Evolutionary conservation across 92 coral and sea anemone genomes (phyloP).

Genomic region (Epizoanthus rinbou): DNA sequence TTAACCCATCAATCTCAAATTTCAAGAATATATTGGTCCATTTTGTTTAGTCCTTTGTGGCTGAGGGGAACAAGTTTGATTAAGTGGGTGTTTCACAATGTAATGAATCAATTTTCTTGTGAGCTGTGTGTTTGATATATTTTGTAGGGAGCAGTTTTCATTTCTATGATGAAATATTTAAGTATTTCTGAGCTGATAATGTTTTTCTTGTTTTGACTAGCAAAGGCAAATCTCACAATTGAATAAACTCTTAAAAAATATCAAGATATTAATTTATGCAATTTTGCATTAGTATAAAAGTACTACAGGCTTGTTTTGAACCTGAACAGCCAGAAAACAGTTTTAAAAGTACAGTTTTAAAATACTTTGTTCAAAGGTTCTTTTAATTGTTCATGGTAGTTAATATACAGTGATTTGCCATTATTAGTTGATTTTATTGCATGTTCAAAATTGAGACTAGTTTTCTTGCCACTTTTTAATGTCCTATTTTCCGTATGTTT

Average conservation of each 20-base stretch:
- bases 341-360: no score
- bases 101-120: not conserved
- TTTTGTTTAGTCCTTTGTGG: slow-evolving; percentile 43
- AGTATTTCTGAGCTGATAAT: not conserved
- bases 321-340: no score
- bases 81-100: not conserved
- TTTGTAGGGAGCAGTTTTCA: not conserved
- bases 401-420: no score
- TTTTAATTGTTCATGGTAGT: no score
- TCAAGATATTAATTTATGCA: slow-evolving; percentile 29
- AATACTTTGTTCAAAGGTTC: no score
- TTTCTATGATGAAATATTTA: not conserved
- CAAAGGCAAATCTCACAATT: not conserved
- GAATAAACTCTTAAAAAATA: not conserved
- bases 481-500: no score
- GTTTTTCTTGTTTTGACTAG: not conserved
- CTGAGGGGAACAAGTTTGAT: not conserved
- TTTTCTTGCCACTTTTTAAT: no score
- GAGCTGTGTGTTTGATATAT: not conserved
- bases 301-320: no score
- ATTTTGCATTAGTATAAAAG: not conserved
- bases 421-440: no score
- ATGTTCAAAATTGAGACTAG: no score
- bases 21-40: not conserved
- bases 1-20: slow-evolving; percentile 1